Evolutionary conservation across 2,888 invertebrate genomes (phyloP), one percentile per base, ranked within the genome.

Genomic region (Andrena haemorrhoa): DNA sequence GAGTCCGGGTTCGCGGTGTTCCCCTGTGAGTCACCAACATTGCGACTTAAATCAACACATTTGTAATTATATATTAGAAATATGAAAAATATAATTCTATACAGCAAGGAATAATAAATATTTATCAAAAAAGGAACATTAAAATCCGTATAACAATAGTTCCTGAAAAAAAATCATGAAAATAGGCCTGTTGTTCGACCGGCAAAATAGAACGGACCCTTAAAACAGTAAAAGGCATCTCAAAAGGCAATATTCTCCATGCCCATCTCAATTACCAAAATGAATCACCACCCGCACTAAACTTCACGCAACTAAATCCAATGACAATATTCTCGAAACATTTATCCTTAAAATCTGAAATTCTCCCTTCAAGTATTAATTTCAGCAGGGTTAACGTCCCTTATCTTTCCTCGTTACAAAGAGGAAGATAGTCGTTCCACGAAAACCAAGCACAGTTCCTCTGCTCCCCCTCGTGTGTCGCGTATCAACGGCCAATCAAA

Each of bases 401-500:
- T 56, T 56, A 56, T 56, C 26, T 10, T 8, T 56, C 10, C 56
- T 41, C 33, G 63, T 63, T 41, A 23, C 56, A 10, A 35, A 41
- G 20, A 41, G 41, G 41, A 41, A 41, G 41, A 41, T 16, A 16
- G 41, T 33, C 41, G 63, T 16, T 23, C 35, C 5, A n/a, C n/a
- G 26, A 20, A 47, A 26, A 20, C 16, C n/a, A 56, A 56, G 4
- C 23, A 23, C 10, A 1, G 23, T 12, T 20, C 12, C 12, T 26
- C 56, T 56, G 20, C 20, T 12, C 10, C 56, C 23, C 26, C 26
- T 10, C 10, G 56, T 53, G 20, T 8, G 33, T 33, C 29, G 23
- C 49, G 60, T 49, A 60, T 61, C 70, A 65, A 33, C 65, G 12
- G 60, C 61, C 56, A 69, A 49, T 69, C 16, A 53, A 75, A 75